Evolutionary conservation across 1,140 invertebrate genomes (phyloP).

Genomic region (Vanessa atalanta): DNA sequence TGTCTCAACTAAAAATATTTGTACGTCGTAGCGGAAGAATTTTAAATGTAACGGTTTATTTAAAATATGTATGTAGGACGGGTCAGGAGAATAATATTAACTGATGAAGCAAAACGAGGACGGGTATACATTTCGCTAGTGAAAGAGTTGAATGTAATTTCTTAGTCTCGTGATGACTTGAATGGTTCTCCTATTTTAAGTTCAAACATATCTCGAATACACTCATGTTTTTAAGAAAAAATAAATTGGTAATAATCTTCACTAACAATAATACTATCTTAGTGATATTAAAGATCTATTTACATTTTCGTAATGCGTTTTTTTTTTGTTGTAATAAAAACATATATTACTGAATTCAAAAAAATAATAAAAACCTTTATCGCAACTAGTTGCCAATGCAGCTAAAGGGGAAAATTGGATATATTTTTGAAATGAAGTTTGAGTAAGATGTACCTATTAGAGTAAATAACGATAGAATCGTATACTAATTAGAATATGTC

Average conservation of each 20-base stretch:
- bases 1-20: conserved; percentile 1
- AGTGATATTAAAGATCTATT: too few species aligned
- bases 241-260: not conserved
- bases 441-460: too few species aligned
- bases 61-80: conserved; percentile 56
- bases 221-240: not conserved
- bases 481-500: too few species aligned
- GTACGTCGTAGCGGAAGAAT: conserved; percentile 4
- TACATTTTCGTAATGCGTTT: too few species aligned
- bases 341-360: too few species aligned
- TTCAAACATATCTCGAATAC: not conserved
- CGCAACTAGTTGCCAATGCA: too few species aligned
- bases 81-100: conserved; percentile 42
- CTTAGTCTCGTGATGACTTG: conserved; percentile 7
- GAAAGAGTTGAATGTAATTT: conserved; percentile 7
- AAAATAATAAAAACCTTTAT: too few species aligned
- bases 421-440: too few species aligned
- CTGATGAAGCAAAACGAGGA: conserved; percentile 19
- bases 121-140: conserved; percentile 8
- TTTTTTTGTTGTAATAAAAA: too few species aligned
- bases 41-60: conserved; percentile 30
- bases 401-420: too few species aligned
- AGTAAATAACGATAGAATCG: too few species aligned
- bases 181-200: conserved; percentile 1
- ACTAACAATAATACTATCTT: too few species aligned